Evolutionary conservation across 2,113 vertebrate genomes (phyloP).

Genomic region (Meriones unguiculatus): DNA sequence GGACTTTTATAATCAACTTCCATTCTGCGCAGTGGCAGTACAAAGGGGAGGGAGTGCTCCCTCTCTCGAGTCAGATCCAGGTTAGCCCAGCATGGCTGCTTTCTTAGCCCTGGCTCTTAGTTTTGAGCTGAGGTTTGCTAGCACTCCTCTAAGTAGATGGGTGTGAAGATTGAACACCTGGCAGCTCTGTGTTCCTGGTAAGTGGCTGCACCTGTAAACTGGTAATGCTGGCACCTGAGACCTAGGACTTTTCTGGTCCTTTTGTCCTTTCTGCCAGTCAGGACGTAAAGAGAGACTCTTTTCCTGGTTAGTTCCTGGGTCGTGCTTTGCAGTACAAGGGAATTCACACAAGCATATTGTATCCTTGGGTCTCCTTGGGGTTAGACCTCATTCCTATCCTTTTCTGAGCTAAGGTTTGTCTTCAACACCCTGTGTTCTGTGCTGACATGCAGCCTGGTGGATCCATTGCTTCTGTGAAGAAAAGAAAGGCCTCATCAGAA

Average conservation of each 20-base stretch:
- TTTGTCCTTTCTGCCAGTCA: background rate
- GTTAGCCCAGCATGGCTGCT: accelerated
- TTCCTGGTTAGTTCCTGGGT: background rate
- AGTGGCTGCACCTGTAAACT: background rate
- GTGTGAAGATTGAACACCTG: accelerated
- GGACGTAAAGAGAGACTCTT: background rate
- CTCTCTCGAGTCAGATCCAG: background rate
- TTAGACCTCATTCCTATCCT: background rate
- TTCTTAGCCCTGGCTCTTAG: accelerated
- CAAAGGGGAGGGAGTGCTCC: background rate
- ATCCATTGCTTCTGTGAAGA: background rate
- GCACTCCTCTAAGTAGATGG: background rate
- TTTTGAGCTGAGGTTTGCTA: background rate
- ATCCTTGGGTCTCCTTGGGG: background rate
- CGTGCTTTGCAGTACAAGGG: background rate
- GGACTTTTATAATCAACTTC: background rate
- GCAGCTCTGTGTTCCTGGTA: accelerated
- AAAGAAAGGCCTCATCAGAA: background rate
- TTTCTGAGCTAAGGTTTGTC: background rate
- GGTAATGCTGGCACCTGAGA: background rate
- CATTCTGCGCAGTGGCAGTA: background rate
- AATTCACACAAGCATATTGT: background rate
- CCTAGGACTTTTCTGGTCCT: background rate
- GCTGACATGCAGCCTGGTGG: background rate
- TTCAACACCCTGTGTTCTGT: background rate